These are phyloP conservation scores for Patella depressa DNA, from an alignment of 2,888 invertebrate species.

Conservation along the genomic window DNA sequence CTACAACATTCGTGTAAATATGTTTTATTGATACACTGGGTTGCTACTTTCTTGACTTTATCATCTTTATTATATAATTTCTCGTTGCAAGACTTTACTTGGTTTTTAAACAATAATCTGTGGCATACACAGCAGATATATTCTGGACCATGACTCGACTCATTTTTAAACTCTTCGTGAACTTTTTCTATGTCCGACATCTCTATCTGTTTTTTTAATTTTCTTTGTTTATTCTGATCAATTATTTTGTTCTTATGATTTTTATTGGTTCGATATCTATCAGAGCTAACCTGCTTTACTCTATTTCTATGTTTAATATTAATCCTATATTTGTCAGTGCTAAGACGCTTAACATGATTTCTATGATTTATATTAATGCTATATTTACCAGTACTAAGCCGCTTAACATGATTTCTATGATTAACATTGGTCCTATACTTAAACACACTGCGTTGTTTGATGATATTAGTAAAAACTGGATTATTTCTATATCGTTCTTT, in stretches of 20 bases:
- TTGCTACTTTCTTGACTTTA: neutral
- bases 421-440: neutral
- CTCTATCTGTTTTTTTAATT: too few relatives aligned
- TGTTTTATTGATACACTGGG: neutral
- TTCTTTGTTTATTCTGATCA: too few relatives aligned
- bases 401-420: neutral
- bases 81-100: too few relatives aligned
- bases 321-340: too few relatives aligned
- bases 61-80: neutral
- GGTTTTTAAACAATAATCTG: too few relatives aligned
- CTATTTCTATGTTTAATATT: neutral
- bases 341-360: too few relatives aligned
- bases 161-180: too few relatives aligned
- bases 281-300: neutral
- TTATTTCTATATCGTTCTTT: neutral
- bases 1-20: neutral
- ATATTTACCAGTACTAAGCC: neutral
- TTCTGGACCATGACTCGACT: too few relatives aligned
- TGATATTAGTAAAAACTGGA: neutral
- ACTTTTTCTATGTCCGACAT: too few relatives aligned
- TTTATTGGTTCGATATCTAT: neutral
- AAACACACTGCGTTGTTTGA: neutral
- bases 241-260: neutral
- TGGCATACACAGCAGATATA: too few relatives aligned
- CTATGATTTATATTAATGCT: neutral